These are phyloP conservation scores for Trichomalopsis sarcophagae DNA, from an alignment of 1,140 invertebrate species.

Conservation along the genomic window DNA sequence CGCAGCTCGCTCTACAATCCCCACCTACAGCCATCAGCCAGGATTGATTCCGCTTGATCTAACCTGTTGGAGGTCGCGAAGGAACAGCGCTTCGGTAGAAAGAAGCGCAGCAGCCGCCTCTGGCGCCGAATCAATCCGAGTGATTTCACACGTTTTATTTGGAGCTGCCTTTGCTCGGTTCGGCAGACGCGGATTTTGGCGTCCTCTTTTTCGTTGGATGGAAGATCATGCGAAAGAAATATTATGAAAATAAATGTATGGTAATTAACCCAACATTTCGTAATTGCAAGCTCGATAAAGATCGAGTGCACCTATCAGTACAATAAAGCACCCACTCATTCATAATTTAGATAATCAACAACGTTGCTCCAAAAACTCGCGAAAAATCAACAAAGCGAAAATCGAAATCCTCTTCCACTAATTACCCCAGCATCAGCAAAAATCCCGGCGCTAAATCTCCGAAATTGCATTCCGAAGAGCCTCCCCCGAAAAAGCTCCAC, in stretches of 20 bases:
- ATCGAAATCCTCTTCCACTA: background rate
- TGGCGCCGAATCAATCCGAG: slow-evolving; percentile 34
- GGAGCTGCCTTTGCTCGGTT: background rate
- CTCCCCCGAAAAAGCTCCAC: background rate
- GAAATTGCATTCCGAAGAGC: background rate
- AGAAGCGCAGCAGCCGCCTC: background rate
- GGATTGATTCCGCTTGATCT: slow-evolving; percentile 49
- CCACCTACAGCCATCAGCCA: background rate
- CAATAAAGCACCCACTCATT: too few species aligned
- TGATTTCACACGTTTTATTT: slow-evolving; percentile 44
- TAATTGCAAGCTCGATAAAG: too few species aligned
- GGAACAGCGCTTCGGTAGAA: slow-evolving; percentile 5
- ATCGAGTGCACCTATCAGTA: too few species aligned
- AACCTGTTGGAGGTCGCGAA: slow-evolving; percentile 12
- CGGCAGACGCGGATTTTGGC: background rate
- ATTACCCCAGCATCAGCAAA: background rate
- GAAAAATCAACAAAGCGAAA: background rate
- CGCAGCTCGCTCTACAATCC: background rate
- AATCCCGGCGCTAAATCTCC: slow-evolving; percentile 22
- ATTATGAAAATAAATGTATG: too few species aligned
- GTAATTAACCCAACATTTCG: too few species aligned
- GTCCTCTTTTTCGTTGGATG: background rate
- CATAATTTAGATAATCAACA: too few species aligned
- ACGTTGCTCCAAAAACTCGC: too few species aligned
- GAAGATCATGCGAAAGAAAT: too few species aligned